These are phyloP conservation scores for Thereva nobilitata DNA, from an alignment of 2,888 invertebrate species.

Conservation along the genomic window DNA sequence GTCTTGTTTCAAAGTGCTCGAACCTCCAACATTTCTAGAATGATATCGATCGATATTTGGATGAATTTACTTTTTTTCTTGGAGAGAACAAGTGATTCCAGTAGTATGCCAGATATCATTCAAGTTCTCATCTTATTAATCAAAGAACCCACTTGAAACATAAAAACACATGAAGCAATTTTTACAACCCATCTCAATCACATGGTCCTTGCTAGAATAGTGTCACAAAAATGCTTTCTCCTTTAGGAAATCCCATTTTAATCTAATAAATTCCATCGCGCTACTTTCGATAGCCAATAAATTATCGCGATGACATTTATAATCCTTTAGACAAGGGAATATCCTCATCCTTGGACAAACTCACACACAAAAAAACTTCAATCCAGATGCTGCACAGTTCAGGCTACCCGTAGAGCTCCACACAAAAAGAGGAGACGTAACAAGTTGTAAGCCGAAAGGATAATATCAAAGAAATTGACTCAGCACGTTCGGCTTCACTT, in stretches of 20 bases:
- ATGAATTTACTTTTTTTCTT: too few species aligned
- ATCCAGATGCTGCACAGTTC: conserved; percentile 38
- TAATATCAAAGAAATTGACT: conserved; percentile 43
- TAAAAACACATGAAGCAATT: too few species aligned
- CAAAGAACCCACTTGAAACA: too few species aligned
- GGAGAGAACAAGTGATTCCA: too few species aligned
- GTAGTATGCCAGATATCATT: too few species aligned
- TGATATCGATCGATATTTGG: too few species aligned
- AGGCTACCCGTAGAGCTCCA: conserved; percentile 19
- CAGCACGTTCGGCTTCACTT: conserved; percentile 38
- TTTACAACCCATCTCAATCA: too few species aligned
- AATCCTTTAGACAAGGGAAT: conserved; percentile 40
- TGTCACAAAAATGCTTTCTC: too few species aligned
- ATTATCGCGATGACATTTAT: conserved; percentile 41
- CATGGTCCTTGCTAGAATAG: too few species aligned
- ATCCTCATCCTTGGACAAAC: conserved; percentile 30
- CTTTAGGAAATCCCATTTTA: conserved; percentile 2
- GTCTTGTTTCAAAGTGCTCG: too few species aligned
- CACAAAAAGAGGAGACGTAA: conserved; percentile 34
- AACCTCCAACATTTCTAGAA: too few species aligned
- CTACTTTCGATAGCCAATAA: conserved; percentile 29
- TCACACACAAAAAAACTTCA: conserved; percentile 9
- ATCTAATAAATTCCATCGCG: conserved; percentile 29
- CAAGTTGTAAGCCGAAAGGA: conserved; percentile 41
- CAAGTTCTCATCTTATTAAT: too few species aligned